Evolutionary conservation across 2,797 vertebrate genomes (phyloP).

Genomic region (Diglossa cyanea): DNA sequence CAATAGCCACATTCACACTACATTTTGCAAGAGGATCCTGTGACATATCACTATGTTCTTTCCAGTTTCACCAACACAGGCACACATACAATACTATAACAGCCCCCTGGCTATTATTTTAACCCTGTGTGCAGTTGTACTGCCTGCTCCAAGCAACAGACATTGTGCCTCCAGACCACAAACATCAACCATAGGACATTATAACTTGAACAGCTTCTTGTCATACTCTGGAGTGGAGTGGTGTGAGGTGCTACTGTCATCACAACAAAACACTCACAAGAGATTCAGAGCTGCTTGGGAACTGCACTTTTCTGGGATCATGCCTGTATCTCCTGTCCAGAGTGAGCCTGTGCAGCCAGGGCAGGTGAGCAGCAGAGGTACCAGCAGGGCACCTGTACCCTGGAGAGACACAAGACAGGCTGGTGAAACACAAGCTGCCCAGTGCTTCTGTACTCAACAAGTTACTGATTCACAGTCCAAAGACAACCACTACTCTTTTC

Average conservation of each 20-base stretch:
- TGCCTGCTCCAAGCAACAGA: background rate
- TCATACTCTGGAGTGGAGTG: background rate
- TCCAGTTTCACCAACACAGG: background rate
- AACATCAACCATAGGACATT: background rate
- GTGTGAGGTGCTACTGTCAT: background rate
- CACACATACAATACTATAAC: background rate
- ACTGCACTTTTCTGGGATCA: background rate
- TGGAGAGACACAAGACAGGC: background rate
- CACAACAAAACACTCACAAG: background rate
- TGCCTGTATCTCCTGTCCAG: background rate
- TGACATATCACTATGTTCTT: background rate
- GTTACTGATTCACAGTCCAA: background rate
- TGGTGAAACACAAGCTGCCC: background rate
- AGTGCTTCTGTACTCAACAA: background rate
- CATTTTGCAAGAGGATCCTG: background rate
- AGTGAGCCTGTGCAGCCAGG: background rate
- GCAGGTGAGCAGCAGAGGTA: background rate
- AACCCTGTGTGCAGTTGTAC: background rate
- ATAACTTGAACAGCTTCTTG: background rate
- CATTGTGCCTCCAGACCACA: background rate
- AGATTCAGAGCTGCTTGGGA: background rate
- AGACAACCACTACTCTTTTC: background rate
- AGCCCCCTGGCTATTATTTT: background rate
- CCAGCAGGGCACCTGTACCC: background rate
- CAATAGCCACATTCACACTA: background rate